Evolutionary conservation across 2,797 vertebrate species (phyloP).

Genomic region (Tapirus indicus): DNA sequence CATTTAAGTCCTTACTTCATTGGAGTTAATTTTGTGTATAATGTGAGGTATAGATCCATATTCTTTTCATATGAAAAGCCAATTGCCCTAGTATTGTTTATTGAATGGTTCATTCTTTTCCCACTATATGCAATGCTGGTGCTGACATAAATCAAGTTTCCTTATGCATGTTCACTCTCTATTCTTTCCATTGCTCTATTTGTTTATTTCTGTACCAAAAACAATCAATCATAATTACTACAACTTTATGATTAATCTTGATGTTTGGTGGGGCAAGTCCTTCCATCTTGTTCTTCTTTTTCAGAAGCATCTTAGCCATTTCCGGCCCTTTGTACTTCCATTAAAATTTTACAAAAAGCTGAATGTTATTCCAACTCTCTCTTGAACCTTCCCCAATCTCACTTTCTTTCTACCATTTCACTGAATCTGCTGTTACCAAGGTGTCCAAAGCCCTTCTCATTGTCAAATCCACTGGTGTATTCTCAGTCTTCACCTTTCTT

Average conservation of each 20-base stretch:
- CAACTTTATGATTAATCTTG: background rate
- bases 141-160: background rate
- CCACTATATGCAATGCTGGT: background rate
- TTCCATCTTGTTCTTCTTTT: constrained; percentile 2
- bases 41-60: background rate
- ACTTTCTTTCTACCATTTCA: background rate
- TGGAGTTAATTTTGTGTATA: background rate
- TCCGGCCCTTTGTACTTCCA: background rate
- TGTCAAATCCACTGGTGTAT: background rate
- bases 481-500: background rate
- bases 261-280: background rate
- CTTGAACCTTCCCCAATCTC: background rate
- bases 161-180: background rate
- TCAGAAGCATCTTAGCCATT: background rate
- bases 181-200: background rate
- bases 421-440: background rate
- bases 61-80: background rate
- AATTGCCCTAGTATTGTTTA: background rate
- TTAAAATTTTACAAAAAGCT: background rate
- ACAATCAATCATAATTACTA: background rate
- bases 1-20: background rate
- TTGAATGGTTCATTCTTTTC: background rate
- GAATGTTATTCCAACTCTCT: background rate
- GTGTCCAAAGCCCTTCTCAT: background rate
- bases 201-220: constrained; percentile 25